Base-by-base conservation (phyloP, 2,888 invertebrate species). In the Drosophila anomelani region DNA sequence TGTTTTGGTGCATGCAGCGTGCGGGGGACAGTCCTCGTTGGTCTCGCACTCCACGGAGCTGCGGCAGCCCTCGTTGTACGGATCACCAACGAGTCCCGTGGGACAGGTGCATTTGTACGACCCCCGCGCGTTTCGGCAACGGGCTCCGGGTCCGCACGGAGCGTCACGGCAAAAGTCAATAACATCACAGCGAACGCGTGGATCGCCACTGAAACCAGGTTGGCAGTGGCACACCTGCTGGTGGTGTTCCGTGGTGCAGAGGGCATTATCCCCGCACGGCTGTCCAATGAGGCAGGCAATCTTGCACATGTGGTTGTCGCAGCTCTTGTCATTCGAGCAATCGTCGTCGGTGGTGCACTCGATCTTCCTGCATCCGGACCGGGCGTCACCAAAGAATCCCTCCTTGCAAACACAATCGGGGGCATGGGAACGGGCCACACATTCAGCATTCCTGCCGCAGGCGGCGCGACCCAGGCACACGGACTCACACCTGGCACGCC, bases 241-340 rank as follows among this genome's bases (percentile, higher is more conserved):
- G 88, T 98, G 97, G 85, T 95, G 95, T 91, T 97, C 96, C 3
- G 97, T 96, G 0, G 97, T 96, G 90, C 98, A 98, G 44, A 97
- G 93, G 0, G 97, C 96, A 92, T 97, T 97, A 59, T 95, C 95
- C 1, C 97, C 97, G 87, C 98, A 98, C 17, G 96, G 95, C 91
- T 97, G 96, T n/a, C 95, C 94, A 5, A 95, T 95, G 23, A 97
- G 93, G 90, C 98, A 98, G 17, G 97, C 96, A 72, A 97, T 96
- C 93, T 97, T 96, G 90, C 98, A 98, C 93, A 95, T 96, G 90
- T 95, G 95, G 72, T 95, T 94, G 76, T 97, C 95, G 85, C 98
- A 98, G 53, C 96, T 94, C 92, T 97, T 97, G 89, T 97, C 97
- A 56, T 95, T 95, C 0, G 96, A 94, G 87, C 97, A 98, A 66